Evolutionary conservation across 2,113 vertebrate species (phyloP).

Genomic region (Eublepharis macularius): DNA sequence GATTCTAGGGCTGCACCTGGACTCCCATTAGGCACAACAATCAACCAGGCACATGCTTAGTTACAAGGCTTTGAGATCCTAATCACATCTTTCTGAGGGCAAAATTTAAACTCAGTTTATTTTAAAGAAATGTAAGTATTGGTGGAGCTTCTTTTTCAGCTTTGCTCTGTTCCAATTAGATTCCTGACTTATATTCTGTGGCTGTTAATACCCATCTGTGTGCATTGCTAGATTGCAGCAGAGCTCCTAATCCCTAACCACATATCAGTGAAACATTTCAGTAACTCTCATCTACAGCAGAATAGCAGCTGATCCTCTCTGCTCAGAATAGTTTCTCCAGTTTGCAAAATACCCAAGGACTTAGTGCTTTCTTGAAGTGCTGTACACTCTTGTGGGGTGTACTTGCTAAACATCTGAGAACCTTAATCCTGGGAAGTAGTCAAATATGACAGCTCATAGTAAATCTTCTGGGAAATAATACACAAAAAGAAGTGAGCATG

Average conservation of each 20-base stretch:
- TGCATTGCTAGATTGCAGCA: rapidly evolving
- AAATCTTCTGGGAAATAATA: conserved; percentile 60
- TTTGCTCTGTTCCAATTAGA: not conserved
- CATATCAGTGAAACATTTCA: not conserved
- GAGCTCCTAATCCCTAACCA: not conserved
- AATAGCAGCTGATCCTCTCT: not conserved
- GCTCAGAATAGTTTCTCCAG: not conserved
- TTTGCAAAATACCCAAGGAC: conserved; percentile 55
- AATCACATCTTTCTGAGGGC: not conserved
- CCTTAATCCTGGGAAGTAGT: conserved; percentile 39
- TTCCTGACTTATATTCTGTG: not conserved
- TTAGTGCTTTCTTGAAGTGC: conserved; percentile 40
- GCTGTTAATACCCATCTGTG: not conserved
- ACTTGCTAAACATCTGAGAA: not conserved
- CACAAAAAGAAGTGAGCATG: conserved; percentile 49
- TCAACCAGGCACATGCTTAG: not conserved
- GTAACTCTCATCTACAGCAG: not conserved
- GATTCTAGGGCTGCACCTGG: no score
- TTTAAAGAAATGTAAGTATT: not conserved
- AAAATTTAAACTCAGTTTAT: not conserved
- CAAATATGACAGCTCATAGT: conserved; percentile 46
- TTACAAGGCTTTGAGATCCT: not conserved
- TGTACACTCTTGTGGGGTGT: not conserved
- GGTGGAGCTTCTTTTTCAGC: not conserved
- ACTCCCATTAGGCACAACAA: not conserved